phyloP scores from a whole-genome alignment of 2,888 invertebrate species.

The Mimumesa dahlbomi region DNA sequence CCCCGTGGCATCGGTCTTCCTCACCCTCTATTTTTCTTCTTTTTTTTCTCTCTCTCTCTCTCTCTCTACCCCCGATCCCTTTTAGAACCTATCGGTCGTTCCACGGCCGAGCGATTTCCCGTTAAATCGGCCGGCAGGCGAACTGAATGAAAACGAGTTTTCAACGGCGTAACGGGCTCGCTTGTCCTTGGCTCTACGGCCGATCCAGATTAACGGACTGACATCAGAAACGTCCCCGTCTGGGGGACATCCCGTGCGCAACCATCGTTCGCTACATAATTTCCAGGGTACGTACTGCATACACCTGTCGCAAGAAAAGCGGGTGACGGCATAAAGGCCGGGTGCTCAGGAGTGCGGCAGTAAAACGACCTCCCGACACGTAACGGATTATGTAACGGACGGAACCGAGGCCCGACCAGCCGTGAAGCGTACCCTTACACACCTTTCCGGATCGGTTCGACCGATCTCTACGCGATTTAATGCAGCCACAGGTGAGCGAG shows the following conservation, averaged over 20 bases:
- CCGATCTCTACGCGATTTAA: slow-evolving; percentile 50
- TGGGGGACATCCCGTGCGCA: not conserved
- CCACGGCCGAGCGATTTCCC: slow-evolving; percentile 52
- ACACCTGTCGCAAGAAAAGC: slow-evolving; percentile 13
- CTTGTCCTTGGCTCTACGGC: too few relatives aligned
- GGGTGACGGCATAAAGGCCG: slow-evolving; percentile 61
- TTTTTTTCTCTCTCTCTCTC: not conserved
- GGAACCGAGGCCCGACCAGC: slow-evolving; percentile 69
- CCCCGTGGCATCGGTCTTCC: not conserved
- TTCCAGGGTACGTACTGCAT: too few relatives aligned
- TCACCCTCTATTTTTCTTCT: slow-evolving; percentile 8
- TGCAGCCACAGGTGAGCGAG: slow-evolving; percentile 43
- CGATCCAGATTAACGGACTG: slow-evolving; percentile 39
- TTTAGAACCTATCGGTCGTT: slow-evolving; percentile 48
- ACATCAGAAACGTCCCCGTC: slow-evolving; percentile 23
- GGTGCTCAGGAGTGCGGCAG: slow-evolving; percentile 67
- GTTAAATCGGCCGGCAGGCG: slow-evolving; percentile 55
- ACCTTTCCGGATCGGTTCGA: slow-evolving; percentile 58
- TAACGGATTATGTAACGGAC: slow-evolving; percentile 74
- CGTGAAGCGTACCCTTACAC: slow-evolving; percentile 71
- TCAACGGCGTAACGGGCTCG: slow-evolving; percentile 37
- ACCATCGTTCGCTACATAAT: slow-evolving; percentile 8
- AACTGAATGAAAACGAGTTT: slow-evolving; percentile 60
- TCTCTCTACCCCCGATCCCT: slow-evolving; percentile 20
- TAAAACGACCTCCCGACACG: slow-evolving; percentile 69